Base-by-base conservation (phyloP, 2,113 vertebrate species). In the Calyptomena viridis region DNA sequence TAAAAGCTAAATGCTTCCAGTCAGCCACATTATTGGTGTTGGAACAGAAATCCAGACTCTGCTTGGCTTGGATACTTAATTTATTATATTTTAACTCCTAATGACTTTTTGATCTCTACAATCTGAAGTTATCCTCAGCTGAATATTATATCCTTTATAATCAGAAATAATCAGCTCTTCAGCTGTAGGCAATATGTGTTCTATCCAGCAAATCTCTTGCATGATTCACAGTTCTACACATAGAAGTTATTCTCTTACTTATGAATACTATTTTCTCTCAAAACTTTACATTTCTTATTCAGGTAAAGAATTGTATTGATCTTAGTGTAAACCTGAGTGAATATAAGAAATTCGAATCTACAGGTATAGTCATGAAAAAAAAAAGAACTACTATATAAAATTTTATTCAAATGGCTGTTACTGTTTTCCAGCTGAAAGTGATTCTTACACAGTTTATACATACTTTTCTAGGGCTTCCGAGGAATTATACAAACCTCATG, bases 131-230 rank as follows among this genome's bases (percentile, higher is more conserved):
- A 90, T 93, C 47, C 68, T 88, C 37, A 74, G 23, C 14, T 62
- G 21, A 89, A 84, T 86, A 74, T 84, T 91, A 90, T 97, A 76
- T 82, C 58, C 37, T 89, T 78, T 92, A 82, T 52, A 89, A 91
- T 42, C 9, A 0, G 66, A 88, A 83, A 91, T 84, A 94, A 87
- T 94, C 89, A 67, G 37, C 49, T 91, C 46, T 93, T 90, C 46
- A 47, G 24, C 75, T 79, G 46, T 31, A 86, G 72, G 46, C 94
- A 93, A 40, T 94, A 79, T 76, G 89, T 91, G 35, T 86, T 88
- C 47, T 74, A 67, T 81, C 84, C 68, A 78, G 59, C 22, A 94
- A 90, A 84, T 88, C 92, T 72, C 39, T 76, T 73, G 8, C 39
- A 27, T 59, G 77, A 73, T 76, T 82, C 46, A 60, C 12, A 44